phyloP scores from a whole-genome alignment of 2,797 vertebrate species.

The Microctenopoma lineatum region DNA sequence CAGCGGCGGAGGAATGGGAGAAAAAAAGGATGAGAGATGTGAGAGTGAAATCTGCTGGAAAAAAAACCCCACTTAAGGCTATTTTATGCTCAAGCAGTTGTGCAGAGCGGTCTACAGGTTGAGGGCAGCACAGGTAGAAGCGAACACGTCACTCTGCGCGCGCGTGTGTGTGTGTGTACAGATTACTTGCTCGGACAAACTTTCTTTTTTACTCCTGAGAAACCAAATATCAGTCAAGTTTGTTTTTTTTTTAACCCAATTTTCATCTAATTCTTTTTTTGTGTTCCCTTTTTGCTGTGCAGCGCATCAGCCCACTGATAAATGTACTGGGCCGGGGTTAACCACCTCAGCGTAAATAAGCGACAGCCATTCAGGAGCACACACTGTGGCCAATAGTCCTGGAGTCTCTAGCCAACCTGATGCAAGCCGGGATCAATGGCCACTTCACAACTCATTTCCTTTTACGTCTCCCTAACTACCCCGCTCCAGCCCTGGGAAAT shows the following conservation, averaged over 20 bases:
- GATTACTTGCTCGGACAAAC: too few relatives aligned
- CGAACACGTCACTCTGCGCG: conserved; percentile 1
- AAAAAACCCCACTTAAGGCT: conserved; percentile 91
- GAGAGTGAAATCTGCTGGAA: conserved; percentile 96
- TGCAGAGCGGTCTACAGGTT: conserved; percentile 36
- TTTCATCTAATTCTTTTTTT: not conserved
- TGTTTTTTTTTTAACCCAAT: conserved; percentile 36
- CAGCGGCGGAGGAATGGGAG: conserved; percentile 36
- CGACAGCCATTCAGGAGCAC: conserved; percentile 65
- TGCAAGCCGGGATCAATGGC: conserved; percentile 83
- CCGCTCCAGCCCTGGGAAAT: conserved; percentile 79
- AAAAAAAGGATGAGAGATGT: conserved; percentile 68
- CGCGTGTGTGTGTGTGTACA: not conserved
- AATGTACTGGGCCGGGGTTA: conserved; percentile 68
- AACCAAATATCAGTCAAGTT: conserved; percentile 9
- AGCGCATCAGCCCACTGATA: conserved; percentile 60
- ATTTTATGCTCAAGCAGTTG: conserved; percentile 91
- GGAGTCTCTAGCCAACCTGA: conserved; percentile 60
- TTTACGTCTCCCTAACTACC: conserved; percentile 86
- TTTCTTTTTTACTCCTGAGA: too few relatives aligned
- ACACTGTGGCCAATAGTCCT: conserved; percentile 63
- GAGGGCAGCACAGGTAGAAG: conserved; percentile 26
- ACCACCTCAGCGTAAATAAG: conserved; percentile 76
- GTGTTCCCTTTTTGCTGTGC: not conserved
- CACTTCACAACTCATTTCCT: conserved; percentile 89